These are phyloP conservation scores for Menidia beryllina DNA, from an alignment of 2,113 vertebrate species.

Conservation along the genomic window DNA sequence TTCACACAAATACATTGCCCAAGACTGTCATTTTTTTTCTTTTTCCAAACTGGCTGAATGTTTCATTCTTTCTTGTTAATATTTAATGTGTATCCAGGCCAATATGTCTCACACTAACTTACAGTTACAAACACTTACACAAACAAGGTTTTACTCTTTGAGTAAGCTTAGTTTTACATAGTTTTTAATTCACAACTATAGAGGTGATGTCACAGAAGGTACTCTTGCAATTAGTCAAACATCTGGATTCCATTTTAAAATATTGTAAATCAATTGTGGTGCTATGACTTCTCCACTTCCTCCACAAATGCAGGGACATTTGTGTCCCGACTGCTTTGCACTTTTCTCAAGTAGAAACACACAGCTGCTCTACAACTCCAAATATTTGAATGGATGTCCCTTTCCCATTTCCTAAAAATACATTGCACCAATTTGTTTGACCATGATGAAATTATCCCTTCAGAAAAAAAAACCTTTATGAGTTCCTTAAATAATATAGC, in stretches of 20 bases:
- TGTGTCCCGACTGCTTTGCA: constrained; percentile 35
- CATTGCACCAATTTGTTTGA: not conserved
- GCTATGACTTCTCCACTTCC: constrained; percentile 25
- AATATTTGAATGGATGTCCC: not conserved
- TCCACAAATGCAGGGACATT: constrained; percentile 55
- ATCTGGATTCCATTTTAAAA: constrained; percentile 14
- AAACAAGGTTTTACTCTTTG: constrained; percentile 3
- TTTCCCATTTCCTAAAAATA: not conserved
- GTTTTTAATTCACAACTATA: constrained; percentile 17
- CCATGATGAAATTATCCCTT: not conserved
- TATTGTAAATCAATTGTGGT: constrained; percentile 28
- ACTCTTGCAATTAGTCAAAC: constrained; percentile 13
- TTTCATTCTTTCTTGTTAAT: constrained; percentile 70
- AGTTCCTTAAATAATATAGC: constrained; percentile 31
- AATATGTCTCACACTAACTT: constrained; percentile 32
- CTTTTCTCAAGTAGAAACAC: not conserved
- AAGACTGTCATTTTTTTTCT: constrained; percentile 52
- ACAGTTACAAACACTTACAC: not conserved
- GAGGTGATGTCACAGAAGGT: constrained; percentile 10
- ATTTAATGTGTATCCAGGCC: constrained; percentile 67
- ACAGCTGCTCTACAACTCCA: no score
- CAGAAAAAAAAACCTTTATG: constrained; percentile 2
- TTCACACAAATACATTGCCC: constrained; percentile 69
- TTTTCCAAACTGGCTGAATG: constrained; percentile 67
- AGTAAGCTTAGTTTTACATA: not conserved